These are phyloP conservation scores for Hofmannophila pseudospretella DNA, from an alignment of 2,888 invertebrate species.

Conservation along the genomic window DNA sequence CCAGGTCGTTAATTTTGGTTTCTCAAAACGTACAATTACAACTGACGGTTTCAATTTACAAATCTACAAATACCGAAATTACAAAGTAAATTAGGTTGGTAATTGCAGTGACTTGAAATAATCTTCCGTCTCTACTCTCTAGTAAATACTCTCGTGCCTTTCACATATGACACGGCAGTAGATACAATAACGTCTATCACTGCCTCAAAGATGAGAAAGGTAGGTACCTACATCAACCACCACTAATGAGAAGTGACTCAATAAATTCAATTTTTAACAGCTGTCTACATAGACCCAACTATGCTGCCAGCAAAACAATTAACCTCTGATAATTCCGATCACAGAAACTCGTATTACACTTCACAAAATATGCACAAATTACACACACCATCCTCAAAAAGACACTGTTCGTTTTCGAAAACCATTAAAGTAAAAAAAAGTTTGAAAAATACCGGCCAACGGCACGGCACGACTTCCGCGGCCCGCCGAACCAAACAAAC, in stretches of 20 bases:
- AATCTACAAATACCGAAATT: too few species aligned
- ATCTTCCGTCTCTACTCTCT: too few species aligned
- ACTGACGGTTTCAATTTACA: too few species aligned
- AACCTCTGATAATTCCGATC: slow-evolving; percentile 33
- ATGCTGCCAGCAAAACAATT: slow-evolving; percentile 5
- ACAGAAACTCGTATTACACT: slow-evolving; percentile 26
- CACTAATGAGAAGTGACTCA: slow-evolving; percentile 31
- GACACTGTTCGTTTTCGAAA: slow-evolving; percentile 45
- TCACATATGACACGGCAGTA: slow-evolving; percentile 3
- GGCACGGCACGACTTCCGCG: slow-evolving; percentile 55
- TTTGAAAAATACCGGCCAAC: slow-evolving; percentile 37
- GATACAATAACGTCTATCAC: slow-evolving; percentile 15
- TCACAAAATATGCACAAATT: slow-evolving; percentile 29
- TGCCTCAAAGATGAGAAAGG: slow-evolving; percentile 42
- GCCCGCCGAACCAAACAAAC: slow-evolving; percentile 30
- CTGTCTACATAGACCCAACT: slow-evolving; percentile 19
- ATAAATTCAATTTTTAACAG: slow-evolving; percentile 44
- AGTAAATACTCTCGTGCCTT: too few species aligned
- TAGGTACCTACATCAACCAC: slow-evolving; percentile 15
- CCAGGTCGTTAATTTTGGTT: too few species aligned
- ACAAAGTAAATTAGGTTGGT: too few species aligned
- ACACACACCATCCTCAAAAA: slow-evolving; percentile 48
- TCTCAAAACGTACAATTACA: too few species aligned
- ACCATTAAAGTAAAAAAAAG: slow-evolving; percentile 46
- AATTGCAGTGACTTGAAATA: too few species aligned